These are phyloP conservation scores for Rhopalosiphum nymphaeae DNA, from an alignment of 2,888 invertebrate genomes.

Conservation along the genomic window DNA sequence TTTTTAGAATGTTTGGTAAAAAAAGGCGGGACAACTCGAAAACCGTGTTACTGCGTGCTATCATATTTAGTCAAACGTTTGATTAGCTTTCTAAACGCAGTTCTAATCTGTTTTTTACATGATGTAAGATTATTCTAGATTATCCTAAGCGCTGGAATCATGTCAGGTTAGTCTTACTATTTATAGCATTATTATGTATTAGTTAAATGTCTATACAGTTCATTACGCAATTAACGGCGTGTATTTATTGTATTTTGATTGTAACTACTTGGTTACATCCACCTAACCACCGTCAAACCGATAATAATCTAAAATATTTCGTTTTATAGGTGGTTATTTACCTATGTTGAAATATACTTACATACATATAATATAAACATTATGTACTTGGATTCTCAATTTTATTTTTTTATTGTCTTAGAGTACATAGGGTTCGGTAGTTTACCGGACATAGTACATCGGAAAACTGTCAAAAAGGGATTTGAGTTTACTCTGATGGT, in stretches of 20 bases:
- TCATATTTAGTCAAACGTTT: background rate
- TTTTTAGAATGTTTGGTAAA: background rate
- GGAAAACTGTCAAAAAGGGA: constrained; percentile 95
- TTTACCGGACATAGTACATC: constrained; percentile 94
- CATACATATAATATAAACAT: background rate
- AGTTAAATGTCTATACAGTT: background rate
- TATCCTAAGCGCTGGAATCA: background rate
- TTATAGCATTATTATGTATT: background rate
- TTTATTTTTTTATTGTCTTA: background rate
- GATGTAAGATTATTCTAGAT: constrained; percentile 12
- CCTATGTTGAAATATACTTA: background rate
- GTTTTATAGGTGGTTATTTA: background rate
- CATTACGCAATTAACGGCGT: background rate
- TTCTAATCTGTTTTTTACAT: background rate
- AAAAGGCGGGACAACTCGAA: background rate
- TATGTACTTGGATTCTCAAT: background rate
- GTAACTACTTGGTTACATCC: background rate
- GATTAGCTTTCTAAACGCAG: background rate
- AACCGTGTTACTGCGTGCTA: background rate
- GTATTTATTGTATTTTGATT: background rate
- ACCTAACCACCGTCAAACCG: background rate
- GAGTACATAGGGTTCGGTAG: constrained; percentile 96
- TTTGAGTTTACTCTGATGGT: constrained; percentile 98
- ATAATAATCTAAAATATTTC: background rate
- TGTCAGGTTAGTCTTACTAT: constrained; percentile 52